Evolutionary conservation across 2,888 invertebrate species (phyloP), one percentile per base, ranked within the genome.

Genomic region (Drosophila emarginata): DNA sequence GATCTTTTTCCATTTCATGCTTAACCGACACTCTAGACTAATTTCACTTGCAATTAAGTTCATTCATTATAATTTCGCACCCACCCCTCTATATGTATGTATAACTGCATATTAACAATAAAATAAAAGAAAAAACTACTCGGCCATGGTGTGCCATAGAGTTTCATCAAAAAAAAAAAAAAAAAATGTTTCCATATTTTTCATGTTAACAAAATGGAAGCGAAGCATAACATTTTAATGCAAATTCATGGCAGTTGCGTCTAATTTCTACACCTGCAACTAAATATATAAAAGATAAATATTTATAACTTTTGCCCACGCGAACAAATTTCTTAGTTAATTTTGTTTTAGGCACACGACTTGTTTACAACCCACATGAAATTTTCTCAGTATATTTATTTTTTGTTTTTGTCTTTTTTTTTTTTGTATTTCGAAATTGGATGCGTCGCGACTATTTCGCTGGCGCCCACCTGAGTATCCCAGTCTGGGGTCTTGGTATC

Each of bases 301-400:
- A 85, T 83, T 78, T 83, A 84, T 83, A 70, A 64, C 61, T 67
- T 66, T 65, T 54, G 58, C 83, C 82, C 80, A 80, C 82, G 80
- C 81, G 57, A 69, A 56, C 61, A 64, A 65, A 74, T 74, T 70
- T 77, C 67, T 77, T 72, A 67, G 67, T 73, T 79, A 66, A 76
- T 74, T 77, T 64, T 39, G 32, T 75, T 63, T 64, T 67, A 64
- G 61, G 56, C 69, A 65, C 64, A 73, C 60, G 67, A 64, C 64
- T 21, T 54, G 54, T 28, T 45, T 21, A 23, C 64, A 26, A 51
- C 78, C 79, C 79, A 78, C 76, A 64, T 77, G 32, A 64, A 73
- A 64, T 64, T 73, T 61, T 66, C 53, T 63, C 61, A 54, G 32
- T 32, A 9, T 32, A 2, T 32, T 32, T 32, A 4, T 65, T 61